phyloP scores from a whole-genome alignment of 2,113 vertebrate species.

The Sander lucioperca region DNA sequence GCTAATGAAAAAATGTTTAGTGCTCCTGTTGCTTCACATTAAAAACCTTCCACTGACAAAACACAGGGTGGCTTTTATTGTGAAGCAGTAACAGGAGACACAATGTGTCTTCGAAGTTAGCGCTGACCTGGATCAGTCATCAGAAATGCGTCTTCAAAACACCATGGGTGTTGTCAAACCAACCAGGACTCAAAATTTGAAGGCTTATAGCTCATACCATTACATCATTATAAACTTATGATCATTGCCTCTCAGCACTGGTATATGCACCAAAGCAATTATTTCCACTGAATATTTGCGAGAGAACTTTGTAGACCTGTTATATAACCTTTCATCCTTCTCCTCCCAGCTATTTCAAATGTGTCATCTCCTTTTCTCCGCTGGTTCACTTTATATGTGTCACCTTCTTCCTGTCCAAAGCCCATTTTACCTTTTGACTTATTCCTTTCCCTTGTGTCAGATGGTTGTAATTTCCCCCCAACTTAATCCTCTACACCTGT shows the following conservation, averaged over 20 bases:
- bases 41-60: neutral
- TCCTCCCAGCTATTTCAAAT: neutral
- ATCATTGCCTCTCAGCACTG: neutral
- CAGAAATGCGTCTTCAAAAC: too few species aligned
- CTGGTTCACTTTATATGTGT: neutral
- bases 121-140: neutral
- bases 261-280: neutral
- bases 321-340: neutral
- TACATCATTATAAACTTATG: neutral
- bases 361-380: neutral
- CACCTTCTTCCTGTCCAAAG: neutral
- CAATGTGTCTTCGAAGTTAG: neutral
- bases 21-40: neutral
- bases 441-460: constrained; percentile 7
- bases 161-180: too few species aligned
- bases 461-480: neutral
- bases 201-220: neutral
- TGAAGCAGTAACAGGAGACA: neutral
- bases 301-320: neutral
- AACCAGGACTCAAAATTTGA: too few species aligned
- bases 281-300: neutral
- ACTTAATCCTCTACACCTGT: constrained; percentile 8
- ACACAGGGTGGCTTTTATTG: neutral
- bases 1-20: neutral
- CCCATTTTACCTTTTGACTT: constrained; percentile 12